Conservation (phyloP, 2,797 vertebrate species). For the Amblyopsis hoosieri region DNA sequence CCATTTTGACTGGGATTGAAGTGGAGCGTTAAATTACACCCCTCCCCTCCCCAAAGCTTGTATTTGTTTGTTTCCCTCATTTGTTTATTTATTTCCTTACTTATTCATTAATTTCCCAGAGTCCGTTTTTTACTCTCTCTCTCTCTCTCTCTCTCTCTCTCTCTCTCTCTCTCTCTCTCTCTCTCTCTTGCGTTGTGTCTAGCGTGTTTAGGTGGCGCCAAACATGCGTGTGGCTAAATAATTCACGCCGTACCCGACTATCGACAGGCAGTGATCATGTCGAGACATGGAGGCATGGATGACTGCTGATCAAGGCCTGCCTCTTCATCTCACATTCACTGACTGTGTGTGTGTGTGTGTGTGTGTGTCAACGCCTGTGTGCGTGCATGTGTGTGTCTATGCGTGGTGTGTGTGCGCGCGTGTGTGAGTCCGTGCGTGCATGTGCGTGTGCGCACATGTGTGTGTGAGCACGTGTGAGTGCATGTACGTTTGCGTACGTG, state of each 20-base stretch:
- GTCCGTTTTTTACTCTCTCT: slow-evolving; percentile 65
- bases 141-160: too few relatives aligned
- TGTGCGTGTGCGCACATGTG: not conserved
- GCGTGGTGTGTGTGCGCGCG: slow-evolving; percentile 1
- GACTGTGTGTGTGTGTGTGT: not conserved
- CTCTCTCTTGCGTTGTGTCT: slow-evolving; percentile 66
- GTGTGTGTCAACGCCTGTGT: not conserved
- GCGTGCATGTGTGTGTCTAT: not conserved
- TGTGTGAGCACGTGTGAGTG: not conserved
- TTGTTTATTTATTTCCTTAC: slow-evolving; percentile 71
- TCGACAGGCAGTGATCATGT: slow-evolving; percentile 83
- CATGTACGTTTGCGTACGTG: not conserved
- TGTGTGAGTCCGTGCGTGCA: slow-evolving; percentile 6
- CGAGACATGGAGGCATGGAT: slow-evolving; percentile 72
- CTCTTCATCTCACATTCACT: slow-evolving; percentile 65
- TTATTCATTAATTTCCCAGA: slow-evolving; percentile 76
- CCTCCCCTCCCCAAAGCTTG: slow-evolving; percentile 50
- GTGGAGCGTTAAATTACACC: slow-evolving; percentile 71
- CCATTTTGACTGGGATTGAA: slow-evolving; percentile 81
- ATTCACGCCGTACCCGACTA: slow-evolving; percentile 80
- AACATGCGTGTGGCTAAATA: slow-evolving; percentile 83
- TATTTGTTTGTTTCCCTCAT: slow-evolving; percentile 79
- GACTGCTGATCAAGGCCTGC: slow-evolving; percentile 78
- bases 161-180: too few relatives aligned
- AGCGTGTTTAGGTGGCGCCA: slow-evolving; percentile 79